Evolutionary conservation across 2,113 vertebrate species (phyloP), one percentile per base, ranked within the genome.

Genomic region (Beaufortia kweichowensis): DNA sequence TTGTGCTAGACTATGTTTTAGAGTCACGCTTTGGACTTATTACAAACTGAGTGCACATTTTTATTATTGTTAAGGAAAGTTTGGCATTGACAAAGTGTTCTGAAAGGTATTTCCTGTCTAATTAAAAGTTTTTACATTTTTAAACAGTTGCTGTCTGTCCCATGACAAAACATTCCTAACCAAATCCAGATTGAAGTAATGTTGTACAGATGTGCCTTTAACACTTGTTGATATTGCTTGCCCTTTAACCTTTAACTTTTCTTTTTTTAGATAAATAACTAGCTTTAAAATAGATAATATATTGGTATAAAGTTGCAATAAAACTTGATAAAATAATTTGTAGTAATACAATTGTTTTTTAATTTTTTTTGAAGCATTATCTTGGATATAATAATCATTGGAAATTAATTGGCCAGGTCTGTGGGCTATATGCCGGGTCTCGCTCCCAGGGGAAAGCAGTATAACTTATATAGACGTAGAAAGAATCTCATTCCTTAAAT

Each of bases 401-500:
- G 39, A 57, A 57, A 19, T 21, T 11, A 21, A 65, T 26, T 24
- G n/a, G 17, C 24, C 68, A 43, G 61, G 73, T 41, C 10, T 72
- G 3, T 63, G 43, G n/a, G 43, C 64, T 61, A 21, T 6, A 48
- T 61, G 39, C 35, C 0, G 5, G 26, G 31, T 6, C 28, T 15
- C 21, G 26, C 55, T 63, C 24, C 31, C 50, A 63, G 21, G 50
- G 35, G 19, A 53, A 62, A 35, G 63, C n/a, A 17, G 43, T n/a
- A 23, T 55, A 55, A 14, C 53, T 56, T 43, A 15, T 24, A 10
- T 19, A 10, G 29, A 53, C 60, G n/a, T 19, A 29, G n/a, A 48
- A 53, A 43, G 57, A 70, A 69, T 77, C 65, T 24, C 28, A 78
- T 55, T 78, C 59, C 15, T 2, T 64, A 69, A 78, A 35, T 78